Evolutionary conservation across 2,113 vertebrate genomes (phyloP), one percentile per base, ranked within the genome.

Genomic region (Centropus bengalensis): DNA sequence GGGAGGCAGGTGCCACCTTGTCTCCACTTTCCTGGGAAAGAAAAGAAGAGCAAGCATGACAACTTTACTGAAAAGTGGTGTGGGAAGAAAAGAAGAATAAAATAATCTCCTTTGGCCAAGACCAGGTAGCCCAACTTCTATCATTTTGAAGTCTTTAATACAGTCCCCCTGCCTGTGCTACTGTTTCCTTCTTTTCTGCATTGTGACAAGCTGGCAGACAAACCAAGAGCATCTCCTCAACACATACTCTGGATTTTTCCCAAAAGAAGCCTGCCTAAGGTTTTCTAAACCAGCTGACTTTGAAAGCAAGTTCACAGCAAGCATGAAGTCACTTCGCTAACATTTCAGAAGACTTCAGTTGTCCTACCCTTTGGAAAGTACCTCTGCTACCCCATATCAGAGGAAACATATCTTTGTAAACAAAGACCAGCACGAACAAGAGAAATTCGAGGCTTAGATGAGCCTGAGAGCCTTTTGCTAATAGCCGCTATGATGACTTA

Each of bases 401-500:
- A 60, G 23, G 28, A 86, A 92, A 92, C 5, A 81, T 90, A 33
- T 4, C 52, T 79, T 71, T 68, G 23, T 21, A 56, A 93, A 62
- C 19, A 55, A 13, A 79, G 3, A 49, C 4, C 24, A 66, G 44
- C 54, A 83, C 19, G 12, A 66, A 32, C 17, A 78, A 70, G 52
- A 68, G 17, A 66, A 62, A 76, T 60, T 5, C 59, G 32, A 77
- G 52, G 14, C 19, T 64, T 62, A 76, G 2, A 14, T 77, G 74
- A 82, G 55, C 49, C 62, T 38, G 40, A 66, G 24, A 86, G 11
- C 1, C 19, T 62, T 94, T 89, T 91, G 70, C 42, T 42, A n/a
- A 14, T 2, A 76, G 18, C 1, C 8, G 2, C 26, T 47, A 5
- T 3, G 30, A 5, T 22, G 14, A 38, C 99, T 98, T 97, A 99